Conservation (phyloP, 92 coral and sea anemone species). For the Nematostella vectensis region DNA sequence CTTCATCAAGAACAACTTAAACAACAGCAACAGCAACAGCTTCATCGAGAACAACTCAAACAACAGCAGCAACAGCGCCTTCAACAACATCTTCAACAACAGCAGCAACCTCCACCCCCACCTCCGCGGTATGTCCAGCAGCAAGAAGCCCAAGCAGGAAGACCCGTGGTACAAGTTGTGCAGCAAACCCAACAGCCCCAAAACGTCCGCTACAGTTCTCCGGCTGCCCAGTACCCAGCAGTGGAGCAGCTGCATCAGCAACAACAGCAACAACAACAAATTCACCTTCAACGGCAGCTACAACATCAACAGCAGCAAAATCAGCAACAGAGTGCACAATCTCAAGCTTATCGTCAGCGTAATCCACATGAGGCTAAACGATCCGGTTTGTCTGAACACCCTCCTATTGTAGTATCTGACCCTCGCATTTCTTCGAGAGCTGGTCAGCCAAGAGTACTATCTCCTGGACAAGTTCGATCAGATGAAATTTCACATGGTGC, state of each 20-base stretch:
- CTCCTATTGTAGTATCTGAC: not conserved
- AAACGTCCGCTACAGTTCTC: not conserved
- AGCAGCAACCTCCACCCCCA: constrained; percentile 10
- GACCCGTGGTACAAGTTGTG: not conserved
- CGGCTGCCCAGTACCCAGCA: not conserved
- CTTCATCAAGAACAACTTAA: constrained; percentile 22
- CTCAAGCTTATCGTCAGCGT: too few species aligned
- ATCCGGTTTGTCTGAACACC: not conserved
- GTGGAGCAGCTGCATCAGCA: not conserved
- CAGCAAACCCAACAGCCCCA: not conserved
- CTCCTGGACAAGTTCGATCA: not conserved
- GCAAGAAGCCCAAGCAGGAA: not conserved
- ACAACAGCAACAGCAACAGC: constrained; percentile 23
- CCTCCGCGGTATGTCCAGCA: constrained; percentile 1
- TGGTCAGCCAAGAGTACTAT: not conserved
- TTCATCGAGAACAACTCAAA: constrained; percentile 20
- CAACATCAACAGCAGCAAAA: too few species aligned
- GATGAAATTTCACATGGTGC: constrained; percentile 1
- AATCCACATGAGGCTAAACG: constrained; percentile 1
- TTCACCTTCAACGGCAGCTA: not conserved
- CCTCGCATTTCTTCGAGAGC: not conserved
- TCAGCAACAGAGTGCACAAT: not conserved
- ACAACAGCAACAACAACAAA: not conserved
- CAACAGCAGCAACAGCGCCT: constrained; percentile 27
- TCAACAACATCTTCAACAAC: constrained; percentile 17